These are phyloP conservation scores for Hirundo rustica DNA, from an alignment of 2,797 vertebrate genomes.

Conservation along the genomic window DNA sequence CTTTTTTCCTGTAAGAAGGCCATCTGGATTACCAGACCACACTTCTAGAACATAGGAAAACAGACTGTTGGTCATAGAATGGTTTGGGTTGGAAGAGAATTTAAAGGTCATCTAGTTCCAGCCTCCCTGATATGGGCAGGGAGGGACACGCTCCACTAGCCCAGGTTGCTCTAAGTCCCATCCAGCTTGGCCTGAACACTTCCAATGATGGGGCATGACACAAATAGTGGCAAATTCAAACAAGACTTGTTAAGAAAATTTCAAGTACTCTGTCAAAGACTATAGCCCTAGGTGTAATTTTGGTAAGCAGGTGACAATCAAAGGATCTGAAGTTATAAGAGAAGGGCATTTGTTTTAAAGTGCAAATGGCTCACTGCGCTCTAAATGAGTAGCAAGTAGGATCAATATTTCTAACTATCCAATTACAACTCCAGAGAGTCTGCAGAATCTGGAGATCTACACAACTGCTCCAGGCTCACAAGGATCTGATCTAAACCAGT, in stretches of 20 bases:
- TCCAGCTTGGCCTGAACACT: neutral
- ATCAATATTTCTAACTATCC: neutral
- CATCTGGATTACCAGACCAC: neutral
- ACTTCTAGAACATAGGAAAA: neutral
- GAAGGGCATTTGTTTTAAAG: neutral
- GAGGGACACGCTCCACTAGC: neutral
- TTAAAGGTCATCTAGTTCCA: neutral
- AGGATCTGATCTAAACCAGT: neutral
- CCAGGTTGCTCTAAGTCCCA: neutral
- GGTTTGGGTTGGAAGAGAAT: neutral
- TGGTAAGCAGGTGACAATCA: neutral
- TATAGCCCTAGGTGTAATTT: neutral
- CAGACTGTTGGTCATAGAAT: neutral
- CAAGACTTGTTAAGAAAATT: neutral
- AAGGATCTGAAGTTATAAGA: neutral
- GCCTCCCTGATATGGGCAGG: neutral
- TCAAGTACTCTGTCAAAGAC: neutral
- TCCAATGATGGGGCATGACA: neutral
- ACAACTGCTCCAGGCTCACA: neutral
- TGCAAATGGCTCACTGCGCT: neutral
- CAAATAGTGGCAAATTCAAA: neutral
- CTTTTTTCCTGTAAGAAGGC: neutral
- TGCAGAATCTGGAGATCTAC: neutral
- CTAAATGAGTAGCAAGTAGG: neutral
- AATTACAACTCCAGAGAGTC: neutral